These are phyloP conservation scores for Drosophila elegans DNA, from an alignment of 1,140 invertebrate species.

Conservation along the genomic window DNA sequence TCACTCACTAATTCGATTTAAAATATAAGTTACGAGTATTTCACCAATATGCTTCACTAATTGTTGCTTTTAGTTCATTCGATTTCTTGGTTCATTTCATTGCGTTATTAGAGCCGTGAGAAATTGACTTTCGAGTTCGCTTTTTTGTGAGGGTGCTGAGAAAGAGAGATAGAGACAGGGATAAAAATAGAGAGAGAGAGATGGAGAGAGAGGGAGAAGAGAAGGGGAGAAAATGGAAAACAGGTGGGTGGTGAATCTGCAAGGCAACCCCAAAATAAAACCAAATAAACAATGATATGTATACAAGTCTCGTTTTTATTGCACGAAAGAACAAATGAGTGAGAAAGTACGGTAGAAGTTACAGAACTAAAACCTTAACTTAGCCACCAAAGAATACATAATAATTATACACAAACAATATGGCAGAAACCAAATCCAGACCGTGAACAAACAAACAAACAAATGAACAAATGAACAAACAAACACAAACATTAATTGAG, in stretches of 20 bases:
- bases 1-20: conserved; percentile 51
- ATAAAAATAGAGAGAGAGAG: neutral
- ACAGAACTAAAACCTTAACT: conserved; percentile 45
- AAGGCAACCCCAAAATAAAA: conserved; percentile 35
- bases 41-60: conserved; percentile 71
- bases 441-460: conserved; percentile 12
- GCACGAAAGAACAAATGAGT: conserved; percentile 52
- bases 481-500: conserved; percentile 22
- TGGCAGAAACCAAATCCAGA: conserved; percentile 35
- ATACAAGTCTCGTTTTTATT: conserved; percentile 71
- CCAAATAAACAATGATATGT: conserved; percentile 71
- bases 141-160: conserved; percentile 26
- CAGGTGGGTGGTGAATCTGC: conserved; percentile 4
- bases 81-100: conserved; percentile 30
- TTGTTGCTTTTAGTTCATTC: conserved; percentile 41
- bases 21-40: conserved; percentile 68
- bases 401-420: conserved; percentile 45
- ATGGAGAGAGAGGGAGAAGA: neutral
- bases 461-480: conserved; percentile 12
- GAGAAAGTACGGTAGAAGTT: conserved; percentile 30
- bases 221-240: neutral
- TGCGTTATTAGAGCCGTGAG: conserved; percentile 38
- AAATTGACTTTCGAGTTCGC: conserved; percentile 30
- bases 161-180: neutral
- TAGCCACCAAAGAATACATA: conserved; percentile 39